Evolutionary conservation across 2,113 vertebrate species (phyloP).

Genomic region (Phalacrocorax pelagicus): DNA sequence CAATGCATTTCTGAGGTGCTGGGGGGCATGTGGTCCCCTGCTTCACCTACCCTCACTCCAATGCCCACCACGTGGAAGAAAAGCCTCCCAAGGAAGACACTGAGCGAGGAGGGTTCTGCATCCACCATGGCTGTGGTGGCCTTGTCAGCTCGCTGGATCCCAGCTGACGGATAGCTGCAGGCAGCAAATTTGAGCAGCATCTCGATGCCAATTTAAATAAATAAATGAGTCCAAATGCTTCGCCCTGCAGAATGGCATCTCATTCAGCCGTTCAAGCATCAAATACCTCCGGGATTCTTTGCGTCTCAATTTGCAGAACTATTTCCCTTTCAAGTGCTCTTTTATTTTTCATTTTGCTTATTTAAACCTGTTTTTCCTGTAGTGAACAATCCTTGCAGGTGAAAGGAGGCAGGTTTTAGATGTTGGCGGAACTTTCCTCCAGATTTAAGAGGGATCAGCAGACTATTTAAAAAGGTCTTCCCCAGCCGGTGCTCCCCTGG

Average conservation of each 20-base stretch:
- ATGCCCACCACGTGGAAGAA: accelerated
- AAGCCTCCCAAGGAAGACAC: accelerated
- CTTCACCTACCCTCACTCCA: accelerated
- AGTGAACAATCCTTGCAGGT: neutral
- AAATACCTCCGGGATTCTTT: constrained; percentile 53
- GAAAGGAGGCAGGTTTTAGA: neutral
- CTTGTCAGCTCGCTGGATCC: neutral
- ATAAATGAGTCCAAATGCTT: constrained; percentile 23
- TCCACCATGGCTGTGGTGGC: neutral
- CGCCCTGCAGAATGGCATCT: constrained; percentile 38
- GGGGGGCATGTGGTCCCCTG: neutral
- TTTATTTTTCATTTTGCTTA: constrained; percentile 41
- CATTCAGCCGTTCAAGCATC: constrained; percentile 4
- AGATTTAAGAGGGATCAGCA: neutral
- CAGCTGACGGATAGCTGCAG: constrained; percentile 16
- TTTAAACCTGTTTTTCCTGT: constrained; percentile 50
- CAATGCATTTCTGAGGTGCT: neutral
- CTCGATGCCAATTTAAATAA: constrained; percentile 53
- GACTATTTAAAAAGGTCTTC: neutral
- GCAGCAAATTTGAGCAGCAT: constrained; percentile 21
- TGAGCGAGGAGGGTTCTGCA: neutral
- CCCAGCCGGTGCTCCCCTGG: neutral
- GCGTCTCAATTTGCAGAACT: constrained; percentile 36
- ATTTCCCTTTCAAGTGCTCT: constrained; percentile 39
- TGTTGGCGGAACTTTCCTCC: neutral